phyloP scores from a whole-genome alignment of 2,113 vertebrate genomes.

The Pygoscelis adeliae region DNA sequence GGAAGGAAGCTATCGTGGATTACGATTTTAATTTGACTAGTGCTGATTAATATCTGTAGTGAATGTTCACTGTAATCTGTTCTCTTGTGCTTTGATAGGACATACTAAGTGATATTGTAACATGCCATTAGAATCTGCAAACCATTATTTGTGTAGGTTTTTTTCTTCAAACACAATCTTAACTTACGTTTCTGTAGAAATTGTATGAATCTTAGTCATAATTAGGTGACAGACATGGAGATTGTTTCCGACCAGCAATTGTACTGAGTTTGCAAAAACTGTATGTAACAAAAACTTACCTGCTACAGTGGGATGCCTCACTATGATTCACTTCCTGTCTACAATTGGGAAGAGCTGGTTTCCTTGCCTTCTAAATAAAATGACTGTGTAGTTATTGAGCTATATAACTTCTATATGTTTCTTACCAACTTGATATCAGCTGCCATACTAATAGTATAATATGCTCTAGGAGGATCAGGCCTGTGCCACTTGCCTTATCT shows the following conservation, averaged over 20 bases:
- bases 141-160: not conserved
- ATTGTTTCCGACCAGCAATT: not conserved
- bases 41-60: not conserved
- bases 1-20: not conserved
- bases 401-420: not conserved
- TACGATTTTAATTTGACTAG: not conserved
- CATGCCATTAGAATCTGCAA: not conserved
- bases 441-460: not conserved
- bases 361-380: not conserved
- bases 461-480: conserved; percentile 88
- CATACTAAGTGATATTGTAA: not conserved
- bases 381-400: not conserved
- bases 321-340: not conserved
- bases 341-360: not conserved
- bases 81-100: not conserved
- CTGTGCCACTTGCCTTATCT: conserved; percentile 92
- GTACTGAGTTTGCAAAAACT: not conserved
- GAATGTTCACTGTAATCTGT: not conserved
- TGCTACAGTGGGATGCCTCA: not conserved
- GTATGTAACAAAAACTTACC: not conserved
- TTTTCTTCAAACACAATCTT: not conserved
- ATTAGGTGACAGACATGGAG: not conserved
- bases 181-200: not conserved
- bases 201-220: not conserved
- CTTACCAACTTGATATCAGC: not conserved